Percentiles rank a stretch among this genome's conserved stretches.
These are phyloP conservation scores for Cheirogaleus major DNA, from an alignment of 2,797 vertebrate species.

Conservation along the genomic window DNA sequence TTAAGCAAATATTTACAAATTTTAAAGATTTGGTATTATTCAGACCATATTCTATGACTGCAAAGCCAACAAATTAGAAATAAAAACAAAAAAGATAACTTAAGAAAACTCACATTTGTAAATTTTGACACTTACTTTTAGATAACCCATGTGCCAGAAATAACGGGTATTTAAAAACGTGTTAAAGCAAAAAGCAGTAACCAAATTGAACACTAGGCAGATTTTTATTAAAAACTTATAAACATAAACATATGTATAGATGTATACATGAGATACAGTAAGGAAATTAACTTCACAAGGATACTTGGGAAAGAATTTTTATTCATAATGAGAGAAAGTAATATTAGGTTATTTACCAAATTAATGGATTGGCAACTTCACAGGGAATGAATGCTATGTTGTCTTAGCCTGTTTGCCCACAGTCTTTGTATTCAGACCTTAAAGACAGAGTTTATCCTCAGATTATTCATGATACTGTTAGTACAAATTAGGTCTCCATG, in stretches of 20 bases:
- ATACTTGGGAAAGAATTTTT: slow-evolving; percentile 34
- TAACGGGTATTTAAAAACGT: background rate
- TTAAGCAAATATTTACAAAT: background rate
- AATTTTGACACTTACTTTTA: slow-evolving; percentile 37
- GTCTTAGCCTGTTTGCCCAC: background rate
- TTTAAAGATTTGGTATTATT: background rate
- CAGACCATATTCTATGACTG: background rate
- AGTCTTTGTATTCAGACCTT: slow-evolving; percentile 9
- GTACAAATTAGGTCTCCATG: background rate
- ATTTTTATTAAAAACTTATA: background rate
- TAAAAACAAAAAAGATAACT: background rate
- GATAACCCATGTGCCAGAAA: slow-evolving; percentile 32
- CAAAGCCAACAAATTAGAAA: slow-evolving; percentile 50
- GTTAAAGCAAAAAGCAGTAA: background rate
- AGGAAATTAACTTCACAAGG: slow-evolving; percentile 6
- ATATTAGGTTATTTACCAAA: slow-evolving; percentile 3
- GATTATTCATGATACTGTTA: background rate
- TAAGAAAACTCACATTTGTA: background rate
- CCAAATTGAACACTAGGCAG: background rate
- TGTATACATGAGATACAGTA: background rate
- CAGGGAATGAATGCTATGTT: background rate
- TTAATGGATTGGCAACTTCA: background rate
- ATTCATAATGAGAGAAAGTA: slow-evolving; percentile 7
- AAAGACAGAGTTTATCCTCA: slow-evolving; percentile 4
- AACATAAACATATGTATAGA: background rate